phyloP scores from a whole-genome alignment of 2,888 invertebrate species.

The Caenorhabditis becei region DNA sequence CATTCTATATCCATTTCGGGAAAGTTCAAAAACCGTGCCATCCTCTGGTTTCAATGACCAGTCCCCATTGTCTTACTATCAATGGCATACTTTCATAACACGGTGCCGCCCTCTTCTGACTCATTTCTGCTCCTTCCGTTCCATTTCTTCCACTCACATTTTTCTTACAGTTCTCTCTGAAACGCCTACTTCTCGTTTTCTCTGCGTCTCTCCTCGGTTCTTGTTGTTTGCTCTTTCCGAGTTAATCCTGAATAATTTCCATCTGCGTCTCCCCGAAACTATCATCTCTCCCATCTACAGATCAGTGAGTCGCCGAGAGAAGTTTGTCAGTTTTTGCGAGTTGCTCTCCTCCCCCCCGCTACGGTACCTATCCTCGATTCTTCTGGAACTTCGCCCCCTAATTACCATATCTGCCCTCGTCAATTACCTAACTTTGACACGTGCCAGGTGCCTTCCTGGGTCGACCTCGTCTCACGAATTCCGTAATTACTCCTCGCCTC shows the following conservation, averaged over 20 bases:
- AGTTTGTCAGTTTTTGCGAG: slow-evolving; percentile 3
- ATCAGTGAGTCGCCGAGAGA: slow-evolving; percentile 6
- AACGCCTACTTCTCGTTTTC: not conserved
- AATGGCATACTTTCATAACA: not conserved
- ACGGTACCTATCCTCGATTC: not conserved
- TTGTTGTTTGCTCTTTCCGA: slow-evolving; percentile 39
- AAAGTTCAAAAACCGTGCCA: not conserved
- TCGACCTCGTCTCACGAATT: slow-evolving; percentile 52
- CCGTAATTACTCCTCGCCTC: slow-evolving; percentile 48
- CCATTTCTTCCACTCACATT: not conserved
- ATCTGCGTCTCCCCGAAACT: slow-evolving; percentile 13
- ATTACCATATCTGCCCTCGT: slow-evolving; percentile 35
- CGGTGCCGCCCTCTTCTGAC: slow-evolving; percentile 7
- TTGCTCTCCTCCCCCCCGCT: no score
- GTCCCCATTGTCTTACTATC: not conserved
- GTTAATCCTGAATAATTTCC: slow-evolving; percentile 52
- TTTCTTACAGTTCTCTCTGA: slow-evolving; percentile 20
- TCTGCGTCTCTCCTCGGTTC: slow-evolving; percentile 4
- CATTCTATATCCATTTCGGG: no score
- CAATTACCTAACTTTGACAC: slow-evolving; percentile 51
- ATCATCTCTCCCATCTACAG: not conserved
- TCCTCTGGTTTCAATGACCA: not conserved
- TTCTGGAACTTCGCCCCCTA: slow-evolving; percentile 4
- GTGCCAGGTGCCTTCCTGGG: slow-evolving; percentile 52
- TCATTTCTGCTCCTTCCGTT: slow-evolving; percentile 19